Base-by-base conservation (phyloP, 2,113 vertebrate species). In the Benitochromis conjunctus region DNA sequence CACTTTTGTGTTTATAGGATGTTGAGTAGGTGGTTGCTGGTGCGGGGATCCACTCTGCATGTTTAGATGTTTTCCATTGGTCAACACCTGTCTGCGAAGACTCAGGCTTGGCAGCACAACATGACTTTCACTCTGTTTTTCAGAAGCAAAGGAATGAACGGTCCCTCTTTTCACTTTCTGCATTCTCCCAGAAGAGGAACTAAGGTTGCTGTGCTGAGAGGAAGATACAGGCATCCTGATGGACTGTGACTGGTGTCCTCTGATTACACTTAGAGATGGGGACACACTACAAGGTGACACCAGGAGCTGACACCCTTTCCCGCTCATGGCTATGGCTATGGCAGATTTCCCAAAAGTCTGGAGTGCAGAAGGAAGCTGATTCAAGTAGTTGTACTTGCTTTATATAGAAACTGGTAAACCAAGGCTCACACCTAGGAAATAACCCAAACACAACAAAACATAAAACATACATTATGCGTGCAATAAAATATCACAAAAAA, bases 301-400 rank as follows among this genome's bases (percentile, higher is more conserved):
- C 90, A 96, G 87, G 66, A 96, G 94, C 84, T 96, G 95, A 78
- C 95, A 96, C 13, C 94, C 88, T 88, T 96, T 95, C 51, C 90
- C 96, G 53, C 95, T 96, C 96, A 96, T 97, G 88, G 87, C 86
- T 83, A 71, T 79, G 36, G 46, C 18, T 83, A 71, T 79, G 36
- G 46, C 18, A 43, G 55, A 76, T 81, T 77, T 16, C 3, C 6
- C 16, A 41, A 19, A 46, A 48, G 31, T 12, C 36, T 34, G 55
- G 18, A 10, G 24, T 31, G 74, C 26, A 54, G 6, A 24, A 80
- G 31, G 51, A 79, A 55, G 46, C 7, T 8, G 38, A 34, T 54
- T 54, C 29, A 80, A 69, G 66, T n/a, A 19, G 53, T 0, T 64
- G 19, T 14, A 31, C 41, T 64, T 7, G 9, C 31, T 64, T 88